phyloP scores from a whole-genome alignment of 2,113 vertebrate species.

The Nycticebus coucang region DNA sequence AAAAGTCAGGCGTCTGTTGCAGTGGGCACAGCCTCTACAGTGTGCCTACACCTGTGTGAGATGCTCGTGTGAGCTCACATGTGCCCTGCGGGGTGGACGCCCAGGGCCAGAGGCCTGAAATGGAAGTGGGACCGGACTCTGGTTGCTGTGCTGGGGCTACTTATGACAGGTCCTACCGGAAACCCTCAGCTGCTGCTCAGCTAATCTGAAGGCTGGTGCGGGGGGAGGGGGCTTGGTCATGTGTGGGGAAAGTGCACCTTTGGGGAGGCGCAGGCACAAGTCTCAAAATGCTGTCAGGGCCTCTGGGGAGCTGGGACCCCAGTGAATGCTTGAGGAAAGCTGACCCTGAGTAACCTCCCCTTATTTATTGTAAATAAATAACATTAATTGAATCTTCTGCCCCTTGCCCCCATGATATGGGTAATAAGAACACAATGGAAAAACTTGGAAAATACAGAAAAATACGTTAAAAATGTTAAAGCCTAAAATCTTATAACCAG shows the following conservation, averaged over 20 bases:
- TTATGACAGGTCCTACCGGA: background rate
- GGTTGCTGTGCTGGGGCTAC: background rate
- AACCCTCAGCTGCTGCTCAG: background rate
- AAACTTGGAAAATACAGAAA: background rate
- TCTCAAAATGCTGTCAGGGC: background rate
- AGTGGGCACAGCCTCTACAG: background rate
- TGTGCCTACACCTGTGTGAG: background rate
- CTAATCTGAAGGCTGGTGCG: background rate
- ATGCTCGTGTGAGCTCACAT: background rate
- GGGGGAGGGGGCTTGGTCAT: background rate
- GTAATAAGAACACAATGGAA: background rate
- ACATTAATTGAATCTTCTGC: background rate
- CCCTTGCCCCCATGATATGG: background rate
- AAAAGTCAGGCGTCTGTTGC: background rate
- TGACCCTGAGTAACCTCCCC: background rate
- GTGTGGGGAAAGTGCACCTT: too few relatives aligned
- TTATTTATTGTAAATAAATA: slow-evolving; percentile 5
- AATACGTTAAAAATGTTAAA: background rate
- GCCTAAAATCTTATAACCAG: background rate
- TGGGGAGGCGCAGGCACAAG: too few relatives aligned
- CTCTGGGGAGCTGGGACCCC: background rate
- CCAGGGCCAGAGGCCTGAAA: background rate
- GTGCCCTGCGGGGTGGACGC: accelerated
- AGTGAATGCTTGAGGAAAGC: background rate
- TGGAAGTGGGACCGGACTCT: background rate